These are phyloP conservation scores for Ypsolopha sequella DNA, from an alignment of 2,888 invertebrate species.

Conservation along the genomic window DNA sequence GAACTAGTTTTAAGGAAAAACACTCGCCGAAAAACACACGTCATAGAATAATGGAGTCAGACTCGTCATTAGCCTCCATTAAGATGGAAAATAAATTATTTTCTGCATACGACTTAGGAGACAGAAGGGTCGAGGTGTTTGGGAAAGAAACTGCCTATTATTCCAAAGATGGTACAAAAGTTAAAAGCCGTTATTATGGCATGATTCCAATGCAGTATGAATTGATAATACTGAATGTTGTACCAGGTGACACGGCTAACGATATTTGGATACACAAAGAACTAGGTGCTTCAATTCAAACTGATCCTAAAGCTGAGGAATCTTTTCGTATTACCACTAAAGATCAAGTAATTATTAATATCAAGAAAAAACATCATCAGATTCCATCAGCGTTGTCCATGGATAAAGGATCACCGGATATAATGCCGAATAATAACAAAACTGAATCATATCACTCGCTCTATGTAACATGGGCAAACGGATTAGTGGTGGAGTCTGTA, in stretches of 20 bases:
- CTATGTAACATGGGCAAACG: slow-evolving; percentile 54
- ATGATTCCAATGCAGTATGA: slow-evolving; percentile 49
- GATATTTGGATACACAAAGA: slow-evolving; percentile 51
- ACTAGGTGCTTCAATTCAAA: slow-evolving; percentile 27
- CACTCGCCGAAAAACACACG: too few relatives aligned
- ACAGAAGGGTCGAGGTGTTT: slow-evolving; percentile 53
- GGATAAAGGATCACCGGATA: slow-evolving; percentile 11
- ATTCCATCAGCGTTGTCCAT: slow-evolving; percentile 9
- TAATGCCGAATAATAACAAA: slow-evolving; percentile 20
- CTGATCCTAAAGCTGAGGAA: slow-evolving; percentile 31
- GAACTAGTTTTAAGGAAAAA: too few relatives aligned
- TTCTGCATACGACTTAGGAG: slow-evolving; percentile 48
- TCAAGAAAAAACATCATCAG: slow-evolving; percentile 35
- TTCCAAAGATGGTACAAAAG: slow-evolving; percentile 48
- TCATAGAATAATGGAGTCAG: too few relatives aligned
- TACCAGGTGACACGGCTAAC: slow-evolving; percentile 39
- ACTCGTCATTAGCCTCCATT: neutral
- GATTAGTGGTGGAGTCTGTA: slow-evolving; percentile 48
- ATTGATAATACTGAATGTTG: slow-evolving; percentile 36
- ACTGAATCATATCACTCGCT: slow-evolving; percentile 35
- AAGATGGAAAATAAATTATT: slow-evolving; percentile 31
- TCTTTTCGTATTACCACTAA: slow-evolving; percentile 47
- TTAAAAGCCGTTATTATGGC: slow-evolving; percentile 37
- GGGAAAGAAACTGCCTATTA: slow-evolving; percentile 50
- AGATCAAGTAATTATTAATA: slow-evolving; percentile 41